Evolutionary conservation across 2,888 invertebrate species (phyloP), one percentile per base, ranked within the genome.

Genomic region (Dugesia japonica): DNA sequence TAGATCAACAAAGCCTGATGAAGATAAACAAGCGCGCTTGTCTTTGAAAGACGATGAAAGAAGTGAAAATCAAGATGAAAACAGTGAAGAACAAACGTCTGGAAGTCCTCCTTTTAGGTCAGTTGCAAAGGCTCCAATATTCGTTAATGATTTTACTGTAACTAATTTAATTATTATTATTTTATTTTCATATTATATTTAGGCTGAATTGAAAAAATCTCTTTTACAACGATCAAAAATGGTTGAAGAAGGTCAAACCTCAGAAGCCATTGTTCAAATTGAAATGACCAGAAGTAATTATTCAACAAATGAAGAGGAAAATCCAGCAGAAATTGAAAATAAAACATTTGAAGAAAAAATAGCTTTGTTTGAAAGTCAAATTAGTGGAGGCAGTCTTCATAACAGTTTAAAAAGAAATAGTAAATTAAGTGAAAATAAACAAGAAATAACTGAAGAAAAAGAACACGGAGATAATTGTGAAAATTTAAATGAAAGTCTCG

Each of bases 311-410:
- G 56, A 56, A 56, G 56, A 56, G 7, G 56, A 56, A n/a, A 56
- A 20, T 56, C 4, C 4, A 56, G 56, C 4, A 56, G 56, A 56
- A n/a, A 23, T 23, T 13, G 56, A 56, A n/a, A 56, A n/a, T 4
- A 56, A 56, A 56, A 56, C 56, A 4, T 56, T 56, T 56, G 56
- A 56, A 56, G 56, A 56, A 56, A 56, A 56, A n/a, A 4, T n/a
- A 23, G 56, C 56, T 20, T 56, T 56, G n/a, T 56, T 56, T 56
- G 56, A 56, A 56, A 56, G 56, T 56, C 56, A 56, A 56, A 56
- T 56, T 13, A 56, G 56, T 56, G 56, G 56, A 9, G 23, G 23
- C n/a, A 56, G 56, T 56, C 4, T 56, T 1, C 56, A 56, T 7
- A 56, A 56, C 17, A 56, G 56, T n/a, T n/a, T 56, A n/a, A 56